Conservation (phyloP, 2,888 invertebrate species). For the Drosophila lacicola region DNA sequence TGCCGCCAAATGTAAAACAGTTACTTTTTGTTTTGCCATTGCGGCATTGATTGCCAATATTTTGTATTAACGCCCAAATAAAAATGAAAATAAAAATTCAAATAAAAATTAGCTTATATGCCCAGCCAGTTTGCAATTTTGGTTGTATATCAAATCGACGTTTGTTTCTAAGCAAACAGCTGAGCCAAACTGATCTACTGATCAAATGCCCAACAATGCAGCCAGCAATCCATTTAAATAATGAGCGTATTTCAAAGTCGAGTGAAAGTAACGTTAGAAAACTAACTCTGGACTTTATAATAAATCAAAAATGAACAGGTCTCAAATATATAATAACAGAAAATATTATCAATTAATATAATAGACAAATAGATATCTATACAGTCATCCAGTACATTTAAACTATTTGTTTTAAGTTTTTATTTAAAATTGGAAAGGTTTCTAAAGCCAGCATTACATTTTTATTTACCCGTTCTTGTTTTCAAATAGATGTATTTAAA, state of each 20-base stretch:
- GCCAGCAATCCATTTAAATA: background rate
- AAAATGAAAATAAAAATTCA: slow-evolving; percentile 5
- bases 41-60: slow-evolving; percentile 60
- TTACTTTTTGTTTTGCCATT: slow-evolving; percentile 56
- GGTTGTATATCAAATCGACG: slow-evolving; percentile 14
- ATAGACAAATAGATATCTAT: no score
- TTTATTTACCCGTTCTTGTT: no score
- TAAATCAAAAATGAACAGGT: background rate
- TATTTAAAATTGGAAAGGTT: no score
- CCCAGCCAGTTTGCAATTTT: slow-evolving; percentile 34
- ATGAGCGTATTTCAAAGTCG: slow-evolving; percentile 38
- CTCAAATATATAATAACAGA: no score
- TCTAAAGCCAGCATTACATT: no score
- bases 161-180: slow-evolving; percentile 12
- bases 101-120: background rate
- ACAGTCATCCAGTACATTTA: no score
- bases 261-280: slow-evolving; percentile 59
- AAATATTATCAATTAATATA: no score
- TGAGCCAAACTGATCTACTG: slow-evolving; percentile 2
- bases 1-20: slow-evolving; percentile 68
- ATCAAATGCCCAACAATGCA: background rate
- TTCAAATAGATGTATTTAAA: no score
- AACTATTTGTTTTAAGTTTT: no score
- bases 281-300: no score
- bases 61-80: slow-evolving; percentile 50